These are phyloP conservation scores for Copsychus sechellarum DNA, from an alignment of 2,113 vertebrate species.

Conservation along the genomic window DNA sequence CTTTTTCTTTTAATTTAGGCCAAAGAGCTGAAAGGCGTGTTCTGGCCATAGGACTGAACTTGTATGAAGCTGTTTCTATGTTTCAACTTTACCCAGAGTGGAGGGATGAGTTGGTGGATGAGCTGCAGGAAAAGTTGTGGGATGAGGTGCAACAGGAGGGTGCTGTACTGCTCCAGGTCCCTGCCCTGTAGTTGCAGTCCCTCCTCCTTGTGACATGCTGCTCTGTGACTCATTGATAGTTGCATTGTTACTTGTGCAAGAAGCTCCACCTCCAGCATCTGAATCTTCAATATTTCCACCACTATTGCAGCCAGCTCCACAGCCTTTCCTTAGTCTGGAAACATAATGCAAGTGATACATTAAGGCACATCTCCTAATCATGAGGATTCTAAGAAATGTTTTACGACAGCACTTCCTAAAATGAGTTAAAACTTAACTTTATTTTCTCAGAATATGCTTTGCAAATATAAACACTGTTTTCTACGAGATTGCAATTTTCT, in stretches of 20 bases:
- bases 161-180: constrained; percentile 79
- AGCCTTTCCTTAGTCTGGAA: constrained; percentile 91
- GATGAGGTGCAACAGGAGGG: constrained; percentile 80
- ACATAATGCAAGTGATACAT: not conserved
- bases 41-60: not conserved
- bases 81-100: constrained; percentile 49
- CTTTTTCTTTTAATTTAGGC: not conserved
- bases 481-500: not conserved
- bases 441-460: not conserved
- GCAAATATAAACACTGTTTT: not conserved
- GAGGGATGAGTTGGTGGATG: constrained; percentile 57
- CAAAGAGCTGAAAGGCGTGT: not conserved
- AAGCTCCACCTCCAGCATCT: constrained; percentile 87
- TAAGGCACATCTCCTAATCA: not conserved
- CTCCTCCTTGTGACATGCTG: constrained; percentile 76
- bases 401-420: not conserved
- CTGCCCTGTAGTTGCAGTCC: constrained; percentile 69
- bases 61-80: not conserved
- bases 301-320: constrained; percentile 97
- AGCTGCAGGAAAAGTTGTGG: constrained; percentile 75
- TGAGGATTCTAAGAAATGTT: not conserved
- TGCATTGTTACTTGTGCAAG: constrained; percentile 85
- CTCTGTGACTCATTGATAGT: constrained; percentile 85
- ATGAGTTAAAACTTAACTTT: not conserved
- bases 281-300: constrained; percentile 97